Percentiles rank a stretch among this genome's conserved stretches.
These are phyloP conservation scores for Psittacula derbiana DNA, from an alignment of 2,797 vertebrate species.

Conservation along the genomic window DNA sequence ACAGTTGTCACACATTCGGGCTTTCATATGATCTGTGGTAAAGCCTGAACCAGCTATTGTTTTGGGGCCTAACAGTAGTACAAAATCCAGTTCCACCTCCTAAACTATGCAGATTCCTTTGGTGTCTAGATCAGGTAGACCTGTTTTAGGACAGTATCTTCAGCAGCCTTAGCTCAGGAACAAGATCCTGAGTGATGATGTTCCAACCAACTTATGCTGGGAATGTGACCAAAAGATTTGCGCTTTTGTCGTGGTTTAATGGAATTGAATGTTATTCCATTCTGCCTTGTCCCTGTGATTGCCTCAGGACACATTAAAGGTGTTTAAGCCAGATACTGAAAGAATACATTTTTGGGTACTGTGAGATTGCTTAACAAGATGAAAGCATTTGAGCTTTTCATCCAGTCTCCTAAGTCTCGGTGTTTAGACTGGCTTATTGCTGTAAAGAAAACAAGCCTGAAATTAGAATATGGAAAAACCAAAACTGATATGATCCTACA, in stretches of 20 bases:
- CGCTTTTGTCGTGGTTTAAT: not conserved
- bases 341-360: not conserved
- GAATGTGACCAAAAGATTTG: not conserved
- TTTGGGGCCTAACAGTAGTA: not conserved
- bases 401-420: not conserved
- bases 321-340: not conserved
- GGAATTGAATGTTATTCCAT: not conserved
- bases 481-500: rapidly evolving
- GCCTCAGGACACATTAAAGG: not conserved
- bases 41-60: not conserved
- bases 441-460: not conserved
- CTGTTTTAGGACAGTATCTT: not conserved
- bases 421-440: not conserved
- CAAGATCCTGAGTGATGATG: not conserved
- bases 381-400: not conserved
- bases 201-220: not conserved
- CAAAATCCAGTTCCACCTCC: not conserved
- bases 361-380: not conserved
- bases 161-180: not conserved
- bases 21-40: not conserved
- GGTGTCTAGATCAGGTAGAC: not conserved
- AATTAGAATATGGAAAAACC: not conserved
- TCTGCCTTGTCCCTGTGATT: not conserved
- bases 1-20: rapidly evolving
- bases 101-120: not conserved